Percentiles rank a stretch among this genome's conserved stretches.
These are phyloP conservation scores for Austrofundulus limnaeus DNA, from an alignment of 2,113 vertebrate species.

Conservation along the genomic window DNA sequence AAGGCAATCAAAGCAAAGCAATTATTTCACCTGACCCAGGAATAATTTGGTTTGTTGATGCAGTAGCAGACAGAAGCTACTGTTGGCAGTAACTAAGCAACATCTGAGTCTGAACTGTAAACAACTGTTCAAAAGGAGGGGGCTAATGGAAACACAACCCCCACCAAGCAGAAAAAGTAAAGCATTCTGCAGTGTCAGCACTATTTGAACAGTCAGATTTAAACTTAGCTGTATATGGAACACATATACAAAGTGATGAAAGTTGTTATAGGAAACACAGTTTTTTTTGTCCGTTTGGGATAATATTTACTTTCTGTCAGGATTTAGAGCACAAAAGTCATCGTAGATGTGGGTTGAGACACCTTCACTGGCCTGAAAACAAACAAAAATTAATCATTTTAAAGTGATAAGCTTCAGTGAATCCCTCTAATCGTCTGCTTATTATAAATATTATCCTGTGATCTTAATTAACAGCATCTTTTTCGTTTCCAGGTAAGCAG, in stretches of 20 bases:
- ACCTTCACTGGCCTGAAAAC: slow-evolving; percentile 79
- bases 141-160: slow-evolving; percentile 34
- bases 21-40: slow-evolving; percentile 8
- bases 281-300: background rate
- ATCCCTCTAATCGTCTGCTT: slow-evolving; percentile 10
- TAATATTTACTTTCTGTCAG: slow-evolving; percentile 68
- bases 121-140: slow-evolving; percentile 47
- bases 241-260: background rate
- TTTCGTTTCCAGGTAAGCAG: slow-evolving; percentile 12
- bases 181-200: slow-evolving; percentile 33
- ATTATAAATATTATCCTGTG: slow-evolving; percentile 17
- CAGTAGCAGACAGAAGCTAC: slow-evolving; percentile 12
- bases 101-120: slow-evolving; percentile 46
- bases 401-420: background rate
- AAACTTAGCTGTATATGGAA: background rate
- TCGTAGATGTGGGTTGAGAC: slow-evolving; percentile 66
- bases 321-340: slow-evolving; percentile 59
- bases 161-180: slow-evolving; percentile 10
- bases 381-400: background rate
- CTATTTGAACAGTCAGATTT: slow-evolving; percentile 3
- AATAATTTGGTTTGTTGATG: slow-evolving; percentile 6
- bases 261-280: background rate
- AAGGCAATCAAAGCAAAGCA: background rate
- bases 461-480: slow-evolving; percentile 21
- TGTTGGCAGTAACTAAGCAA: slow-evolving; percentile 70